phyloP scores from a whole-genome alignment of 2,888 invertebrate species.

The Thera obeliscata region DNA sequence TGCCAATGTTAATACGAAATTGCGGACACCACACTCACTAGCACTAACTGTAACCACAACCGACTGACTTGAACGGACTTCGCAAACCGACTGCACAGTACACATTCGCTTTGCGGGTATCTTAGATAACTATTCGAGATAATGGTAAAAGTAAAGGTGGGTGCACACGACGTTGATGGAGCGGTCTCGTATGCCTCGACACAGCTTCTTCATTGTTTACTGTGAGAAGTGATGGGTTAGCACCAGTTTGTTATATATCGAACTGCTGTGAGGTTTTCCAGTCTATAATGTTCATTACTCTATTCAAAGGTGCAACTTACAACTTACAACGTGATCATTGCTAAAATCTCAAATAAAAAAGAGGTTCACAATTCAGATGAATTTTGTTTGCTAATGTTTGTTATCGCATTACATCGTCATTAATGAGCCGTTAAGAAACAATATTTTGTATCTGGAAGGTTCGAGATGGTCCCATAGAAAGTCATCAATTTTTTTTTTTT shows the following conservation, averaged over 20 bases:
- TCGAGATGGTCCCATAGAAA: no score
- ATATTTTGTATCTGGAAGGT: no score
- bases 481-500: no score
- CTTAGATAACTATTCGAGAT: slow-evolving; percentile 78
- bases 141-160: slow-evolving; percentile 68
- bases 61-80: slow-evolving; percentile 66
- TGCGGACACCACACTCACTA: slow-evolving; percentile 47
- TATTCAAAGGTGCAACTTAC: no score
- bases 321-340: no score
- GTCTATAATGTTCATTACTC: no score
- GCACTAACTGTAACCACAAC: slow-evolving; percentile 42
- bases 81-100: slow-evolving; percentile 61
- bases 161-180: slow-evolving; percentile 55
- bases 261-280: no score
- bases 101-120: slow-evolving; percentile 57
- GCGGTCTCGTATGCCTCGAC: slow-evolving; percentile 23
- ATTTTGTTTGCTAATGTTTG: no score
- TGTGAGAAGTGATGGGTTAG: background rate
- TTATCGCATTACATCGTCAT: no score
- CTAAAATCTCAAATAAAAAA: no score
- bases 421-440: no score
- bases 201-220: slow-evolving; percentile 12
- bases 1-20: slow-evolving; percentile 7
- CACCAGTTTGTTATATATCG: background rate
- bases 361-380: no score